Evolutionary conservation across 1,140 invertebrate genomes (phyloP), one percentile per base, ranked within the genome.

Genomic region (Polyergus mexicanus): DNA sequence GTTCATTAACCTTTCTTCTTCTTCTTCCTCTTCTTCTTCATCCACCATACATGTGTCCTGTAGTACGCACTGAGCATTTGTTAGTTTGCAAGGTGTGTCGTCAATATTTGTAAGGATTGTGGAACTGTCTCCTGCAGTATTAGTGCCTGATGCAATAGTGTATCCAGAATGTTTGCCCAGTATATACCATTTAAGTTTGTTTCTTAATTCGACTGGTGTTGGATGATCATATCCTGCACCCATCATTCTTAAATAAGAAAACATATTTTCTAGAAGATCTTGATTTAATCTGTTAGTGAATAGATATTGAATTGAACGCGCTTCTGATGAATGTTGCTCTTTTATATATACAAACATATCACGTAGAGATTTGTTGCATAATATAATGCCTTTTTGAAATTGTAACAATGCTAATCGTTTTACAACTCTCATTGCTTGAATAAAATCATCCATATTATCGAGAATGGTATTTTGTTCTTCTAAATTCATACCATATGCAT

Each of bases 231-330:
- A 19, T 63, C 28, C 60, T 63, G 11, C 28, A 32, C 60, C 60
- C 60, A 63, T 63, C 28, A 63, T 63, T 63, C 28, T 19, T 35
- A 63, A 63, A 63, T 63, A 63, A 32, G 60, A 63, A 32, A 63
- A 58, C 22, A 56, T 22, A 58, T 58, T 58, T 2, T 58, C 56
- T 10, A 58, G 22, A 25, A 58, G 8, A 63, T 63, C 28, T 63
- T 63, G 60, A 63, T 63, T 63, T 63, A 63, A 63, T 63, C 60
- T 63, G 28, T 63, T 63, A 7, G 60, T 63, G 1, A 63, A 63
- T 19, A 63, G 3, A 63, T 32, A 63, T 63, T 63, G 28, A 19
- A 63, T 5, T 63, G 28, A 28, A 35, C 28, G 28, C 5, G 28
- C 6, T 35, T 63, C 60, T 32, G 22, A 60, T 11, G 60, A 63